A percentile compares a stretch with the other conserved stretches of the same genome.
These are phyloP conservation scores for Chloebia gouldiae DNA, from an alignment of 2,113 vertebrate genomes.

Conservation along the genomic window DNA sequence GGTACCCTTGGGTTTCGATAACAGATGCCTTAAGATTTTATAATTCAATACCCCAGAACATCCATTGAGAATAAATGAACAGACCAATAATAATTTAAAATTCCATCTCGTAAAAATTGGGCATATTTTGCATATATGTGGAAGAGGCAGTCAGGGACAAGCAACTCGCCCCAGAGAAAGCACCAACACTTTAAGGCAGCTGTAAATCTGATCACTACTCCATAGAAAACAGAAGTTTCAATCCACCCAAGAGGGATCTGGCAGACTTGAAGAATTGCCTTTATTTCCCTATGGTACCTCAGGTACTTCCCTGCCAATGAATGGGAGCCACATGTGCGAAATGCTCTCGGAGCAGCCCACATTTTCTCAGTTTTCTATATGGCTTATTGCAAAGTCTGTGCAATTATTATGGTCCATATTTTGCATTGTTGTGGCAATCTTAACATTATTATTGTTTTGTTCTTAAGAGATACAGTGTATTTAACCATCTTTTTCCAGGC, in stretches of 20 bases:
- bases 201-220: background rate
- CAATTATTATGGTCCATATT: background rate
- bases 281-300: background rate
- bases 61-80: background rate
- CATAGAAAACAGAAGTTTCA: background rate
- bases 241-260: background rate
- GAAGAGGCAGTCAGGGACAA: background rate
- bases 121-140: background rate
- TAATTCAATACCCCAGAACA: background rate
- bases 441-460: background rate
- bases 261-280: background rate
- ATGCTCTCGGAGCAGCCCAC: accelerated
- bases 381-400: background rate
- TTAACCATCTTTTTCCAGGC: background rate
- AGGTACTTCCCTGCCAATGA: background rate
- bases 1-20: background rate
- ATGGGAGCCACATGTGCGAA: background rate
- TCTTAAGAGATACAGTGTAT: background rate
- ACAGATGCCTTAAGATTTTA: background rate
- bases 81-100: background rate
- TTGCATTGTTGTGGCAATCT: background rate
- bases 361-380: background rate
- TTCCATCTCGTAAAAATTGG: background rate
- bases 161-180: background rate
- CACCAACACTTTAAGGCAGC: background rate